phyloP scores from a whole-genome alignment of 2,888 invertebrate genomes.

The Acleris laterana region DNA sequence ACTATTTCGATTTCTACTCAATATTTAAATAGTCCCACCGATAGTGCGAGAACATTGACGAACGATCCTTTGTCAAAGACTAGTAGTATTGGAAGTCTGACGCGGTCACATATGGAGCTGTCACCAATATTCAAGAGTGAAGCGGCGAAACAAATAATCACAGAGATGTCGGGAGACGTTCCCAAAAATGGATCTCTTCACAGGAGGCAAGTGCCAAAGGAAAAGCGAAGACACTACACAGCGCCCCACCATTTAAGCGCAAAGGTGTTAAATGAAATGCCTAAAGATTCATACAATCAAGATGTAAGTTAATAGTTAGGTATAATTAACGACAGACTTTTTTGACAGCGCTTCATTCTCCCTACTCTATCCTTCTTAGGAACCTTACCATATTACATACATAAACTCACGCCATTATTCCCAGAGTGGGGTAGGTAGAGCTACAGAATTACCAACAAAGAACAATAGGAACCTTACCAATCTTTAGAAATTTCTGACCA shows the following conservation, averaged over 20 bases:
- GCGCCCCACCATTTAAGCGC: conserved; percentile 90
- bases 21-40: conserved; percentile 77
- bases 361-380: not conserved
- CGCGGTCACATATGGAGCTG: conserved; percentile 82
- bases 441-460: too few species aligned
- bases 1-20: conserved; percentile 72
- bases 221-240: conserved; percentile 94
- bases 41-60: conserved; percentile 74
- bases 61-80: conserved; percentile 79
- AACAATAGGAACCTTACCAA: too few species aligned
- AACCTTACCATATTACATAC: too few species aligned
- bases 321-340: not conserved
- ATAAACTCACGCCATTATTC: too few species aligned
- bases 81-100: conserved; percentile 75
- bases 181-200: conserved; percentile 85
- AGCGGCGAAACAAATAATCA: conserved; percentile 93
- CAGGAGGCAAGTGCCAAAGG: conserved; percentile 89
- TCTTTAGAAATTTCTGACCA: too few species aligned
- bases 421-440: too few species aligned
- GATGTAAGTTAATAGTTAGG: conserved; percentile 66
- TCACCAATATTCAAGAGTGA: conserved; percentile 94
- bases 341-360: not conserved
- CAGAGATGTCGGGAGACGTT: conserved; percentile 88
- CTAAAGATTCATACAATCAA: conserved; percentile 72
- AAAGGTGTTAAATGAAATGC: conserved; percentile 85